Percentiles rank a stretch among this genome's conserved stretches.
Conservation (phyloP, 2,797 vertebrate species). For the Crocidura indochinensis region DNA sequence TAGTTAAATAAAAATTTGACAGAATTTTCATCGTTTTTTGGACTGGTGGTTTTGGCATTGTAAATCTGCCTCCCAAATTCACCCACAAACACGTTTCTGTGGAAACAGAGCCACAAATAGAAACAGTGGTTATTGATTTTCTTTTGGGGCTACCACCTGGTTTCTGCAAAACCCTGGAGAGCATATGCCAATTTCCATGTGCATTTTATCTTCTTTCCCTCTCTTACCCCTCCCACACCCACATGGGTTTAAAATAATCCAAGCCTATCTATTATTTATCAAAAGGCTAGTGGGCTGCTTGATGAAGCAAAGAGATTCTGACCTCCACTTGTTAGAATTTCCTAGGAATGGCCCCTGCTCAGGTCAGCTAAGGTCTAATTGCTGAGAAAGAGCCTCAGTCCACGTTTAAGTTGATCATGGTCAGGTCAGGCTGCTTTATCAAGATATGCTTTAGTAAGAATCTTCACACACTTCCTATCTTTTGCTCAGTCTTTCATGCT, state of each 20-base stretch:
- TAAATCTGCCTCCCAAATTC: slow-evolving; percentile 74
- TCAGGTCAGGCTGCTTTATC: background rate
- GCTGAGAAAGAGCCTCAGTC: background rate
- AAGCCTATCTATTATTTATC: slow-evolving; percentile 65
- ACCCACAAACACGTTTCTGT: slow-evolving; percentile 81
- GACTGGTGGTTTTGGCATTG: slow-evolving; percentile 66
- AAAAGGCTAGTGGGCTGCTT: slow-evolving; percentile 35
- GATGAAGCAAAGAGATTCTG: background rate
- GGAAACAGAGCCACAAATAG: slow-evolving; percentile 82
- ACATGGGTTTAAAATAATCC: slow-evolving; percentile 50
- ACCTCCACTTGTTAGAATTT: background rate
- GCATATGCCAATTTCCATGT: slow-evolving; percentile 28
- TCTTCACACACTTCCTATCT: background rate
- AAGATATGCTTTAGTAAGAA: background rate
- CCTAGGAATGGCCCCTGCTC: background rate
- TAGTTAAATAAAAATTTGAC: slow-evolving; percentile 48
- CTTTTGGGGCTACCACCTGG: slow-evolving; percentile 76
- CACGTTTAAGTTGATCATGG: background rate
- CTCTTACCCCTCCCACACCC: background rate
- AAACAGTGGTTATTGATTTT: slow-evolving; percentile 82
- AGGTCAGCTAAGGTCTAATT: background rate
- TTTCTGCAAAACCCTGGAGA: slow-evolving; percentile 70
- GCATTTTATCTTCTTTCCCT: slow-evolving; percentile 28
- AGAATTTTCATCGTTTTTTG: slow-evolving; percentile 59
- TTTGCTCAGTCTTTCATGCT: background rate